A percentile compares a stretch with the other conserved stretches of the same genome.
Conservation (phyloP, 2,888 invertebrate genomes). For the Didymodactylos carnosus region DNA sequence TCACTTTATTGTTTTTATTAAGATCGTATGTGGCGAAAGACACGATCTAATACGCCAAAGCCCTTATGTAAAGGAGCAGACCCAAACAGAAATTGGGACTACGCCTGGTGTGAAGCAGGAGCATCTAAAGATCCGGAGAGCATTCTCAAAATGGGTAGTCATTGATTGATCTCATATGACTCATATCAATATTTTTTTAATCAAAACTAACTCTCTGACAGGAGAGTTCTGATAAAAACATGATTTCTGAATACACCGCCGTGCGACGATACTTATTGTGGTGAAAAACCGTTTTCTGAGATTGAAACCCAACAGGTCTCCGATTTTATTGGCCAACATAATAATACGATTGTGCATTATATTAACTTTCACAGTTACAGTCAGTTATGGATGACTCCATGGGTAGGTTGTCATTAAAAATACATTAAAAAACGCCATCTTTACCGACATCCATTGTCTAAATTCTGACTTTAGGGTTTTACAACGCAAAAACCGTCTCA, state of each 20-base stretch:
- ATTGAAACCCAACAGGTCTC: neutral
- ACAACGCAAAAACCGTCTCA: constrained; percentile 4
- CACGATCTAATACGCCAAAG: constrained; percentile 6
- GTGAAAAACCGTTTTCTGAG: neutral
- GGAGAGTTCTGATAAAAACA: too few species aligned
- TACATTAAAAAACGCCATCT: neutral
- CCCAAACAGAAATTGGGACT: constrained; percentile 11
- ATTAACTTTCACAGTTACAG: neutral
- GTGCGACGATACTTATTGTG: neutral
- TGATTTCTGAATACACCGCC: too few species aligned
- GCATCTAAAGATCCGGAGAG: too few species aligned
- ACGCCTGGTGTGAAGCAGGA: constrained; percentile 6
- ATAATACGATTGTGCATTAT: neutral
- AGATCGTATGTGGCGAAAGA: constrained; percentile 11
- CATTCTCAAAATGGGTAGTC: neutral
- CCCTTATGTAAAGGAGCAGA: constrained; percentile 7
- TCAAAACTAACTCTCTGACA: too few species aligned
- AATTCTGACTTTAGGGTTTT: neutral
- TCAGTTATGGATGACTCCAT: neutral
- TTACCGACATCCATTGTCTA: neutral
- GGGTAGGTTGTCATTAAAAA: neutral
- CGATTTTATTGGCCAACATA: neutral
- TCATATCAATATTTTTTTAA: too few species aligned
- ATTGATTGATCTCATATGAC: too few species aligned
- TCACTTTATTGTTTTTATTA: neutral